Conservation (phyloP, 2,797 vertebrate genomes). For the Sciaenops ocellatus region DNA sequence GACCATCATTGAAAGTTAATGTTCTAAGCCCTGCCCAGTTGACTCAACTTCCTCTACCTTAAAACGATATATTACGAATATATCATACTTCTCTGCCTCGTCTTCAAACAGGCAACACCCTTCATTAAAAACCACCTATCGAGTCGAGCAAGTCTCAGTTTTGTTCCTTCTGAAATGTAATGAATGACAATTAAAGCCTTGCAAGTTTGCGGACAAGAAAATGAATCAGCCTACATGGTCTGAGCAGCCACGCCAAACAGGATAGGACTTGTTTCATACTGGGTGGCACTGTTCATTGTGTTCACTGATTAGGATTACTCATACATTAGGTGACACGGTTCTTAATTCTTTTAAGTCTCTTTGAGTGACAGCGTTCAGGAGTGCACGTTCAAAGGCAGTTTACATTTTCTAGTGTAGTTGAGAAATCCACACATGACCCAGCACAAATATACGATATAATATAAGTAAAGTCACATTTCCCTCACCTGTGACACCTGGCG, state of each 20-base stretch:
- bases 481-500: constrained; percentile 73
- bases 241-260: constrained; percentile 10
- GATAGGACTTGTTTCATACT: constrained; percentile 4
- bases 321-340: background rate
- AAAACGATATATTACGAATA: background rate
- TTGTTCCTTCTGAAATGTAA: constrained; percentile 5
- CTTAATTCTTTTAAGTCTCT: constrained; percentile 3
- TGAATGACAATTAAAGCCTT: constrained; percentile 20
- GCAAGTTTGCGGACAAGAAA: background rate
- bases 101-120: constrained; percentile 67
- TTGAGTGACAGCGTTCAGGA: background rate
- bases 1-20: background rate
- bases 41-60: background rate
- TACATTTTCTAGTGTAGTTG: background rate
- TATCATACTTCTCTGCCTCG: background rate
- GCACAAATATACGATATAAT: background rate
- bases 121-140: constrained; percentile 47
- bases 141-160: constrained; percentile 64
- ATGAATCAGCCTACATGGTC: constrained; percentile 8
- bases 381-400: background rate
- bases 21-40: constrained; percentile 21
- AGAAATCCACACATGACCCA: background rate
- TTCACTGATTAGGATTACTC: constrained; percentile 1
- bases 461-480: background rate
- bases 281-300: background rate